Percentiles rank a stretch among this genome's conserved stretches.
Conservation (phyloP, 37 sponge, comb jelly and placozoan species). For the Haliclona indistincta region DNA sequence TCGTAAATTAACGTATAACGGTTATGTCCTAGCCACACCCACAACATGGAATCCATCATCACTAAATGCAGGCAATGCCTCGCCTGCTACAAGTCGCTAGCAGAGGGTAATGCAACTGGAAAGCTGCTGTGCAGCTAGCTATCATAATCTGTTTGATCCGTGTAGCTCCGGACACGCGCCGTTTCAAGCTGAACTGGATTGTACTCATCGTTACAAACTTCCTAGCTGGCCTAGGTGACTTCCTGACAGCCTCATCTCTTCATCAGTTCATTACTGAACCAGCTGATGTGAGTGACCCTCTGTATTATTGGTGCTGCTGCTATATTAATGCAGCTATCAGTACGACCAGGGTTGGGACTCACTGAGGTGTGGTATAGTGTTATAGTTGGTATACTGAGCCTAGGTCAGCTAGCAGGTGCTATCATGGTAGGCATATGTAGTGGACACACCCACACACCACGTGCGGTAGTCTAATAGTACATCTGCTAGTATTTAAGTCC, state of each 20-base stretch:
- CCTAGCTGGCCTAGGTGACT: neutral
- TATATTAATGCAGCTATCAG: neutral
- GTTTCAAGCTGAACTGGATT: constrained; percentile 49
- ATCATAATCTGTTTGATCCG: no score
- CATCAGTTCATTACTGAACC: constrained; percentile 53
- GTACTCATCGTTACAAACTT: neutral
- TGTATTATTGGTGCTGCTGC: neutral
- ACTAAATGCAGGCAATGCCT: no score
- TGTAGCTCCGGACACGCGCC: neutral
- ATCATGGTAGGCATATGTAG: constrained; percentile 13
- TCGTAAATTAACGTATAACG: no score
- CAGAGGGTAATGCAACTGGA: no score
- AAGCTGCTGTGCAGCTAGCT: no score
- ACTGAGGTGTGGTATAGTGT: constrained; percentile 31
- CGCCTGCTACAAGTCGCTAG: no score
- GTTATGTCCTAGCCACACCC: no score
- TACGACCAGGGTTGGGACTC: constrained; percentile 43
- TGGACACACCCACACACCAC: no score
- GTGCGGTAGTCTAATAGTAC: no score
- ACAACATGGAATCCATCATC: no score
- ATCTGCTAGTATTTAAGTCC: no score
- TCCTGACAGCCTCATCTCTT: constrained; percentile 28
- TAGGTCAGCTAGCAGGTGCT: constrained; percentile 40
- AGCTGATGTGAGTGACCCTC: neutral
- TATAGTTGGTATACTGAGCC: constrained; percentile 19